Base-by-base conservation (phyloP, 2,113 vertebrate species). In the Columbina picui region DNA sequence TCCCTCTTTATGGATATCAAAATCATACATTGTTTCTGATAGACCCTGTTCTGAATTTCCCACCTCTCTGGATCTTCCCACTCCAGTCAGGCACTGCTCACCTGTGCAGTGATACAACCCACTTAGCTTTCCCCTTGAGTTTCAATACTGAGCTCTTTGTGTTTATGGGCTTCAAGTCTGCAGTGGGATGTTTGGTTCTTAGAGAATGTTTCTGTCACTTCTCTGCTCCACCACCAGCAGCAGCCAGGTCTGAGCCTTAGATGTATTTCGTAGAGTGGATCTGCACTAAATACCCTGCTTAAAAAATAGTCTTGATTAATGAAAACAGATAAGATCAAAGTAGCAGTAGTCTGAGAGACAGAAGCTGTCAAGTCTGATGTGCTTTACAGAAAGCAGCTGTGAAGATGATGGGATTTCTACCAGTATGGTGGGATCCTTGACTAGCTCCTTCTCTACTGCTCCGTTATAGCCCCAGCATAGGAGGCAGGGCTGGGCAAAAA, bases 381-480 rank as follows among this genome's bases (percentile, higher is more conserved):
- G 19, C 26, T 70, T n/a, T 76, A 60, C 39, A 47, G 25, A 50
- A 75, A 73, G 38, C 52, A 75, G 13, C 29, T 36, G 39, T 41
- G 64, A 69, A 56, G 57, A 11, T 70, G 23, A 65, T 60, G 12
- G 7, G 9, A 29, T 45, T 95, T 87, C 36, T 69, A 32, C 25
- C 10, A 36, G 16, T 41, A 25, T 22, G 43, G 41, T n/a, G 38
- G 39, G 32, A 76, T 70, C 34, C 52, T 75, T 60, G 39, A 45
- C 57, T 60, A 29, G 52, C 15, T 84, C 21, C 20, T 90, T 38
- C 78, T 74, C 18, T 15, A 38, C 15, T 41, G n/a, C 67, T 69
- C 29, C 0, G 0, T 39, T 55, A 63, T 9, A 59, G 10, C 19
- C 8, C 21, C 73, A 39, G 30, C 52, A 14, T 0, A 52, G 29